These are phyloP conservation scores for Calephelis nemesis DNA, from an alignment of 1,140 invertebrate species.

Conservation along the genomic window DNA sequence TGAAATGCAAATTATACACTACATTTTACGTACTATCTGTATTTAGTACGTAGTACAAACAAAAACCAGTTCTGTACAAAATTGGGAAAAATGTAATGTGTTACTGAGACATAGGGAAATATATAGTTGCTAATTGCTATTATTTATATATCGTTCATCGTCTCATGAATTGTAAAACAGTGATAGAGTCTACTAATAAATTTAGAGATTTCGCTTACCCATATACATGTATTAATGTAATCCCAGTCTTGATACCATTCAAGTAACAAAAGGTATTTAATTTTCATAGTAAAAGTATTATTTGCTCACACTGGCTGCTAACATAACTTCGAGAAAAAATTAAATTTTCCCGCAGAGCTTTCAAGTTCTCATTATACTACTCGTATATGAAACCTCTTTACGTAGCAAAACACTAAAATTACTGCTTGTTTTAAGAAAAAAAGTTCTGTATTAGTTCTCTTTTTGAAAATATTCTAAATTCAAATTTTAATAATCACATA, in stretches of 20 bases:
- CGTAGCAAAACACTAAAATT: not conserved
- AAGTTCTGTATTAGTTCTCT: not conserved
- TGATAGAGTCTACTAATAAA: not conserved
- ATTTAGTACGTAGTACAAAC: too few relatives aligned
- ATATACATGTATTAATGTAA: conserved; percentile 59
- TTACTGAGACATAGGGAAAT: too few relatives aligned
- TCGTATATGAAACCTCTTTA: not conserved
- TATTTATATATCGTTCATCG: too few relatives aligned
- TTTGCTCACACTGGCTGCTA: not conserved
- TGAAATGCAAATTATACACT: too few relatives aligned
- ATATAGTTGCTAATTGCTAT: too few relatives aligned
- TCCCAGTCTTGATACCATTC: conserved; percentile 70
- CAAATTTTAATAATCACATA: not conserved
- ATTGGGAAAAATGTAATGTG: too few relatives aligned
- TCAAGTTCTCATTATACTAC: not conserved
- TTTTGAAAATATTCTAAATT: conserved; percentile 8
- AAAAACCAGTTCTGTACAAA: too few relatives aligned
- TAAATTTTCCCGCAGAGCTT: too few relatives aligned
- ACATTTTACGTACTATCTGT: too few relatives aligned
- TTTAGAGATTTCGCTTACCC: conserved; percentile 48
- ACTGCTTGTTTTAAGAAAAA: not conserved
- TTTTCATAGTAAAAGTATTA: conserved; percentile 35
- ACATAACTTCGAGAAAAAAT: not conserved
- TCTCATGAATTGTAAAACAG: too few relatives aligned
- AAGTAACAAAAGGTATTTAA: conserved; percentile 46